phyloP scores from a whole-genome alignment of 2,797 vertebrate species.

The Enteromius paludinosus region DNA sequence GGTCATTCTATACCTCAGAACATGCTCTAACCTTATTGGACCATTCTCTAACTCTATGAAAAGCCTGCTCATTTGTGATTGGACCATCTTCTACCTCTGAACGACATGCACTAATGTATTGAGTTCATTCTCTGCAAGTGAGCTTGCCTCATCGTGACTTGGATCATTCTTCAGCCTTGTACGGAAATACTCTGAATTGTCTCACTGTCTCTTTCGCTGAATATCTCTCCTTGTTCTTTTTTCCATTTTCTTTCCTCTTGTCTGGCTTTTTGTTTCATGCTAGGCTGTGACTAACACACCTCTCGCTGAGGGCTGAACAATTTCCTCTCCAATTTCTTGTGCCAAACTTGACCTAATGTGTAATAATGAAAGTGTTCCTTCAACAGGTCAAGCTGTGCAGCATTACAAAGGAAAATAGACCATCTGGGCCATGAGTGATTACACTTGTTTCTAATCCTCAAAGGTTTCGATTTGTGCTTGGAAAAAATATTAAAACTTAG shows the following conservation, averaged over 20 bases:
- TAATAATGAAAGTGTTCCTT: constrained; percentile 51
- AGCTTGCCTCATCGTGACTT: constrained; percentile 60
- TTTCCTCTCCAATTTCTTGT: constrained; percentile 53
- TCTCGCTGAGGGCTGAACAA: constrained; percentile 57
- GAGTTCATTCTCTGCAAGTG: constrained; percentile 67
- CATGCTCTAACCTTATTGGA: constrained; percentile 55
- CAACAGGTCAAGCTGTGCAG: constrained; percentile 57
- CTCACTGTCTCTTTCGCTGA: constrained; percentile 46
- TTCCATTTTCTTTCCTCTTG: constrained; percentile 40
- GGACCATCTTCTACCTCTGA: constrained; percentile 67
- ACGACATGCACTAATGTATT: constrained; percentile 68
- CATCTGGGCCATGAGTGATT: background rate
- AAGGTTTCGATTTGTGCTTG: constrained; percentile 12
- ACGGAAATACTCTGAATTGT: constrained; percentile 54
- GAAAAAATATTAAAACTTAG: background rate
- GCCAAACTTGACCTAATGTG: constrained; percentile 44
- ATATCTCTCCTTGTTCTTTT: constrained; percentile 55
- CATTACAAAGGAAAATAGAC: constrained; percentile 37
- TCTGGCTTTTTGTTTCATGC: constrained; percentile 66
- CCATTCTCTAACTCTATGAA: constrained; percentile 56
- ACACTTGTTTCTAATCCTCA: constrained; percentile 12
- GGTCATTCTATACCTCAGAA: constrained; percentile 66
- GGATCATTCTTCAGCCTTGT: constrained; percentile 68
- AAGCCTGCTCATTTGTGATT: constrained; percentile 61
- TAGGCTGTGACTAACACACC: constrained; percentile 62